A percentile compares a stretch with the other conserved stretches of the same genome.
Conservation (phyloP, 1,140 invertebrate species). For the Caenorhabditis inopinata region DNA sequence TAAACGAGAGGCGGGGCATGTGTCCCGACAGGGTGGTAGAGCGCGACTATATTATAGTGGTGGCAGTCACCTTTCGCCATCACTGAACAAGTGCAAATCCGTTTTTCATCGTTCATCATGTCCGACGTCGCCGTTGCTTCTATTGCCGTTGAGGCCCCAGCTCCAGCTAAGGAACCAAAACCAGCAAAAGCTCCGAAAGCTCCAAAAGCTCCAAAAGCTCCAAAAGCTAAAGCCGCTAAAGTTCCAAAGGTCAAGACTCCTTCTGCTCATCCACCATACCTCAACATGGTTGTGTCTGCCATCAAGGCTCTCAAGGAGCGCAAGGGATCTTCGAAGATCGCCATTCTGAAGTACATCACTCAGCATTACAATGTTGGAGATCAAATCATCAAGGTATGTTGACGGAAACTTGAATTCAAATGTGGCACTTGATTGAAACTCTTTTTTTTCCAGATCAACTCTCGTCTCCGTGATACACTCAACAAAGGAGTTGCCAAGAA, state of each 20-base stretch:
- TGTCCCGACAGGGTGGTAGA: too few species aligned
- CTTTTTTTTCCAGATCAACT: constrained; percentile 53
- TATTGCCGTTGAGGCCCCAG: constrained; percentile 51
- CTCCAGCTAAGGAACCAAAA: too few species aligned
- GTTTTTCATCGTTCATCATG: too few species aligned
- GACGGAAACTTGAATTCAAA: not conserved
- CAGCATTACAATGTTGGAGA: constrained; percentile 66
- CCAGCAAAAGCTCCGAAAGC: constrained; percentile 48
- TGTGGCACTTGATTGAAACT: not conserved
- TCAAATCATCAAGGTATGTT: constrained; percentile 47
- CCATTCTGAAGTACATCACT: constrained; percentile 67
- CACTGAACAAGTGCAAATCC: too few species aligned
- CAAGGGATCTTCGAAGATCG: constrained; percentile 62
- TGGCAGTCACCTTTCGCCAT: too few species aligned
- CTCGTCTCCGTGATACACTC: constrained; percentile 62
- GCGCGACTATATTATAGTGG: too few species aligned
- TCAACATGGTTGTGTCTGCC: constrained; percentile 36
- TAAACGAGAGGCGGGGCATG: too few species aligned
- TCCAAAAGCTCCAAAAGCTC: constrained; percentile 1
- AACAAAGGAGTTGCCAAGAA: constrained; percentile 59
- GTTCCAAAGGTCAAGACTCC: constrained; percentile 23
- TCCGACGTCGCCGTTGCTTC: constrained; percentile 40
- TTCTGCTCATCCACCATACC: constrained; percentile 42
- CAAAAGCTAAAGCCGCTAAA: not conserved
- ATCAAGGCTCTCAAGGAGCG: constrained; percentile 49